Conservation (phyloP, 2,797 vertebrate species). For the Jordanella pulchra region DNA sequence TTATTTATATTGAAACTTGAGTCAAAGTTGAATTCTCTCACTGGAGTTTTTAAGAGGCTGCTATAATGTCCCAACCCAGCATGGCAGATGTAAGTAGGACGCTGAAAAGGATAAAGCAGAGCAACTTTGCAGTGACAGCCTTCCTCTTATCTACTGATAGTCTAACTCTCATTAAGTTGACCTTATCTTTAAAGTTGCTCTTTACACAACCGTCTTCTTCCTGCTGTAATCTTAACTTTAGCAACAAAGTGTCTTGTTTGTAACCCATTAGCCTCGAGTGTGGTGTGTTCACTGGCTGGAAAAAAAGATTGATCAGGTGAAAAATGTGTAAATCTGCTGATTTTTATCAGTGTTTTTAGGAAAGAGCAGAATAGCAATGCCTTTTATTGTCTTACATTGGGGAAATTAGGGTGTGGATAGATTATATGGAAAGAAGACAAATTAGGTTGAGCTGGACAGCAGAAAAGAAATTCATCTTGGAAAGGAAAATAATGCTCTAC, state of each 20-base stretch:
- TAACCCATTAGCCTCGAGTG: background rate
- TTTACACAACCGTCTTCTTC: background rate
- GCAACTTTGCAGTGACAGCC: background rate
- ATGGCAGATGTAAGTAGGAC: background rate
- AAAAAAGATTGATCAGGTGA: background rate
- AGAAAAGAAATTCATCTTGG: no score
- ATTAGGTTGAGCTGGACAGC: no score
- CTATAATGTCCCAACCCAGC: background rate
- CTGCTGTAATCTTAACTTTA: background rate
- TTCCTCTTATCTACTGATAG: background rate
- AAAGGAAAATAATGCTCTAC: no score
- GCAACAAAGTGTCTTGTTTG: background rate
- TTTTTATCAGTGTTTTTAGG: background rate
- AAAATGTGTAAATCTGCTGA: background rate
- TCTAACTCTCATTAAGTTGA: background rate
- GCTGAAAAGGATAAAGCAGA: background rate
- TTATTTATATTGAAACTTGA: background rate
- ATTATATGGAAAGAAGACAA: no score
- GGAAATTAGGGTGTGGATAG: no score
- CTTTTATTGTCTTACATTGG: no score
- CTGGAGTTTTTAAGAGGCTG: no score
- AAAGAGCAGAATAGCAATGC: background rate
- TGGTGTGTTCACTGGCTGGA: background rate
- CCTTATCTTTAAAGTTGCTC: background rate
- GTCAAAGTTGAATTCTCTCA: background rate